phyloP scores from a whole-genome alignment of 2,888 invertebrate genomes.

The Acronicta psi region DNA sequence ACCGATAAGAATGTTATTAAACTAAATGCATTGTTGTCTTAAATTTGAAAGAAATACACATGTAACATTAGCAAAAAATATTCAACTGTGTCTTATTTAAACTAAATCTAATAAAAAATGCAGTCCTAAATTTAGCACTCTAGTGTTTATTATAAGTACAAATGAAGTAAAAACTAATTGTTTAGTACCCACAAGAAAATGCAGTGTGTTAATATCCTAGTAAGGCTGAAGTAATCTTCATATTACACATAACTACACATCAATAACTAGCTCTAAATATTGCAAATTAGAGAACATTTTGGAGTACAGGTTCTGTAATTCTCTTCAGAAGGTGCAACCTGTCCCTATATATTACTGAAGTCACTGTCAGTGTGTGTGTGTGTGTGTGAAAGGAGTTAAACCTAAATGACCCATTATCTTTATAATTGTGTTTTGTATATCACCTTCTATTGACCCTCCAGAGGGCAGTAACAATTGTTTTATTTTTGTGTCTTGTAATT shows the following conservation, averaged over 20 bases:
- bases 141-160: too few species aligned
- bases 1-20: slow-evolving; percentile 23
- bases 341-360: too few species aligned
- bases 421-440: too few species aligned
- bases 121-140: not conserved
- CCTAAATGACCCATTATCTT: too few species aligned
- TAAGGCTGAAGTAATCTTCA: slow-evolving; percentile 50
- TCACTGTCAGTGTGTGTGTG: too few species aligned
- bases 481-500: too few species aligned
- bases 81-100: not conserved
- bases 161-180: not conserved
- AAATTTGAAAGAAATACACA: slow-evolving; percentile 12
- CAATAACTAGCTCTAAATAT: slow-evolving; percentile 28
- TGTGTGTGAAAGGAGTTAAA: too few species aligned
- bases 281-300: slow-evolving; percentile 18
- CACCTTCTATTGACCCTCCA: too few species aligned
- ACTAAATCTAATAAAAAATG: slow-evolving; percentile 2
- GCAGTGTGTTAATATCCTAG: slow-evolving; percentile 41
- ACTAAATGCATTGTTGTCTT: slow-evolving; percentile 48
- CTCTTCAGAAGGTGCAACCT: too few species aligned
- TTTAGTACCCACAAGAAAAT: slow-evolving; percentile 25
- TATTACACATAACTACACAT: slow-evolving; percentile 27
- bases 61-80: slow-evolving; percentile 13
- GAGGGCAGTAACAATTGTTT: too few species aligned
- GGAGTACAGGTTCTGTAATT: too few species aligned